Base-by-base conservation (phyloP, 2,113 vertebrate species). In the Otus sunia region DNA sequence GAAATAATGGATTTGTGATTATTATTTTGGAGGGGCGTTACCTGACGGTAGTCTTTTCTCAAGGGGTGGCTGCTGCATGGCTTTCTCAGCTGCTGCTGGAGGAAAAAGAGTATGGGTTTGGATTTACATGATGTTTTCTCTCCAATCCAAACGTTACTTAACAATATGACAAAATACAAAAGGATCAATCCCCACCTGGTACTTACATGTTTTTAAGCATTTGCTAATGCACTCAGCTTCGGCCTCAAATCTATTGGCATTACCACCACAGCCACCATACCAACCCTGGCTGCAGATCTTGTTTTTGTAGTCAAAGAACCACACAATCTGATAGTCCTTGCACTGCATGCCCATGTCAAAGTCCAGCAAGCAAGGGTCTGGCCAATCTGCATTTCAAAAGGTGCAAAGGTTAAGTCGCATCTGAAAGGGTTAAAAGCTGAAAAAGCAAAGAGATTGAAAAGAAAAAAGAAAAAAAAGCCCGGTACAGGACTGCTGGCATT, bases 281-380 rank as follows among this genome's bases (percentile, higher is more conserved):
- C 98, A 99, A 98, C 98, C 98, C 98, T 98, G 97, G 95, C 97
- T 97, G 98, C 99, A 99, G 98, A 98, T 98, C 97, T 98, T 98
- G 94, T 95, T 96, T 98, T 98, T 98, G 98, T 93, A 98, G 98
- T 99, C 98, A 99, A 98, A 99, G 98, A 98, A 99, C 98, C 98
- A 99, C 96, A 98, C 98, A 99, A 98, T 98, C 97, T 98, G 97
- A 98, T 98, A 98, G 90, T 98, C 98, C 98, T 98, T 98, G 98
- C 98, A 98, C 72, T 97, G 98, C 83, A 97, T 97, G 98, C 98
- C 98, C 96, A 97, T 96, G 94, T 99, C 98, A 99, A 97, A 98
- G 96, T 98, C 98, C 98, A 98, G 98, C 90, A 98, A 98, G 97
- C 98, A 99, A 97, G 98, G 97, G 97, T 98, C 98, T 98, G 98